These are phyloP conservation scores for Asarcornis scutulata DNA, from an alignment of 2,113 vertebrate genomes.

Conservation along the genomic window DNA sequence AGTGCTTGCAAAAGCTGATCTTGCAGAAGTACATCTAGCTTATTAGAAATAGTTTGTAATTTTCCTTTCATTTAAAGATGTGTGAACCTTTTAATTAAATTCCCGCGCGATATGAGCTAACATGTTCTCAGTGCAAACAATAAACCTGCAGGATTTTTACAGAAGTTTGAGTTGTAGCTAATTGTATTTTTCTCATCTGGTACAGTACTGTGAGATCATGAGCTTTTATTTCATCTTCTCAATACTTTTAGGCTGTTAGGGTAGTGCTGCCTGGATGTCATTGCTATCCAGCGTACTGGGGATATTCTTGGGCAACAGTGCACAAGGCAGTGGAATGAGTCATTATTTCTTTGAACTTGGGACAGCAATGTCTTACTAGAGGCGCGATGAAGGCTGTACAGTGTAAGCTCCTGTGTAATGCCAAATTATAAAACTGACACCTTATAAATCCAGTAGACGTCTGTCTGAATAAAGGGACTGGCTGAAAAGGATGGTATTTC, in stretches of 20 bases:
- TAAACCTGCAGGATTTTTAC: background rate
- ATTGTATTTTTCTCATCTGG: background rate
- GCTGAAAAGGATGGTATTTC: background rate
- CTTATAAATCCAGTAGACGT: background rate
- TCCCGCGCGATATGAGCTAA: background rate
- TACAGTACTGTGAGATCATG: background rate
- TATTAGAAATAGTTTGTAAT: background rate
- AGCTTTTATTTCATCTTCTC: slow-evolving; percentile 7
- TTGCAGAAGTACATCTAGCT: background rate
- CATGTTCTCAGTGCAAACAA: background rate
- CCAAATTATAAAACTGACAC: rapidly evolving
- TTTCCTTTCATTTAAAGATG: slow-evolving; percentile 19
- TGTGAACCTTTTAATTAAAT: slow-evolving; percentile 12
- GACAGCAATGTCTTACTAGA: background rate
- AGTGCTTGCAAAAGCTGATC: background rate
- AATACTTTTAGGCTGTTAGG: background rate
- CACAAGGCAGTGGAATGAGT: background rate
- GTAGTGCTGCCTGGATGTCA: background rate
- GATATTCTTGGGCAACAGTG: background rate
- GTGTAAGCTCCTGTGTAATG: background rate
- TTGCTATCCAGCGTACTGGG: background rate
- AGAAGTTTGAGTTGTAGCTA: background rate
- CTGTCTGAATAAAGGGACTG: background rate
- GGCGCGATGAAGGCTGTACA: background rate
- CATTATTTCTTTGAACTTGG: background rate